Base-by-base conservation (phyloP, 2,888 invertebrate species). In the Rhamnusium bicolor region DNA sequence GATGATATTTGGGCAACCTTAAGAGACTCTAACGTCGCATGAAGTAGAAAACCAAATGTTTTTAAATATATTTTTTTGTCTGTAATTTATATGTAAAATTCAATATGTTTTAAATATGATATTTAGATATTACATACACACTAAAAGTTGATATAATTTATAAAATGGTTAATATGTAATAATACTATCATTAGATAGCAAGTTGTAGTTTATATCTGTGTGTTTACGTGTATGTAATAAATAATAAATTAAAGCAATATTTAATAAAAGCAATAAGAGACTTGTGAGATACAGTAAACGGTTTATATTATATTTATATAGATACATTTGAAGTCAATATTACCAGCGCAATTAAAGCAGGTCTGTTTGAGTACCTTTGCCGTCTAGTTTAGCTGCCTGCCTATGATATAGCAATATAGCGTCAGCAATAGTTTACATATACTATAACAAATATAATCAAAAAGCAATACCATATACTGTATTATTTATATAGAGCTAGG, bases 341-440 rank as follows among this genome's bases (percentile, higher is more conserved):
- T 40, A 72, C 10, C 16, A 51, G 51, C 47, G 73, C 78, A 79
- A 78, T 78, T 77, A 76, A 60, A 65, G n/a, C 47, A 12, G 72
- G 75, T 75, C 73, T 75, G 76, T 74, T 63, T 61, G 76, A 77
- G 76, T 51, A 72, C 70, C 75, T 76, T 74, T 82, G 82, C 83
- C 81, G 83, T 78, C 79, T 84, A 85, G 83, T 81, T 81, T 82
- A 86, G 85, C 83, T 84, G 86, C 86, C 87, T 86, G 86, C 86
- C 86, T 87, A 85, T 81, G 85, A 83, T 84, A 87, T 87, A 87
- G 87, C 87, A 87, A 87, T 87, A 87, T 87, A 87, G 86, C 82
- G 83, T 84, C 86, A 87, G 87, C 87, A 87, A 87, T 87, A 87
- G 87, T 86, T 84, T 84, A 85, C 81, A 84, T 81, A 73, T 73